A percentile compares a stretch with the other conserved stretches of the same genome.
These are phyloP conservation scores for Argynnis bischoffii DNA, from an alignment of 2,888 invertebrate species.

Conservation along the genomic window DNA sequence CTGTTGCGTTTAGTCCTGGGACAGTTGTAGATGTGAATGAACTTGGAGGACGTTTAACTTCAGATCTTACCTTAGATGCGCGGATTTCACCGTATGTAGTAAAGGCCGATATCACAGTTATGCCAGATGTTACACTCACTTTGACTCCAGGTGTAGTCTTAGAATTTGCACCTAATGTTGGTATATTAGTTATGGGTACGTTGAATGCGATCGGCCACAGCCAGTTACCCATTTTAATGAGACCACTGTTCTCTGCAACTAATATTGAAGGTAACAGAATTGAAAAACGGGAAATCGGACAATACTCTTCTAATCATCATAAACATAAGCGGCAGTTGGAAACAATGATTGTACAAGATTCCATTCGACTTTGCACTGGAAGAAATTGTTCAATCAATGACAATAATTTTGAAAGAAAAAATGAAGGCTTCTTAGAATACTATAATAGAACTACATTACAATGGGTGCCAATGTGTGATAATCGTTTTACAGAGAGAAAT, in stretches of 20 bases:
- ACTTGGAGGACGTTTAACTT: slow-evolving; percentile 89
- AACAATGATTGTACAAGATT: slow-evolving; percentile 80
- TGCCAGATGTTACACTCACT: slow-evolving; percentile 94
- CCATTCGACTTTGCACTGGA: slow-evolving; percentile 91
- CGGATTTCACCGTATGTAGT: slow-evolving; percentile 89
- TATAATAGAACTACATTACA: slow-evolving; percentile 97
- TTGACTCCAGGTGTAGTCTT: slow-evolving; percentile 94
- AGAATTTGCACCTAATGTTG: slow-evolving; percentile 97
- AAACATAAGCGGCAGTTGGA: slow-evolving; percentile 80
- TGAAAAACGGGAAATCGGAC: slow-evolving; percentile 65
- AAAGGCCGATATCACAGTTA: slow-evolving; percentile 95
- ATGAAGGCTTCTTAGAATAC: slow-evolving; percentile 96
- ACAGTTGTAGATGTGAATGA: slow-evolving; percentile 84
- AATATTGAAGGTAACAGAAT: slow-evolving; percentile 66
- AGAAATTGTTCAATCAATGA: slow-evolving; percentile 85
- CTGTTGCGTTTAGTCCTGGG: slow-evolving; percentile 84
- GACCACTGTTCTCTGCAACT: slow-evolving; percentile 75
- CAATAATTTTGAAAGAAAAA: slow-evolving; percentile 72
- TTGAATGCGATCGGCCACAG: slow-evolving; percentile 91
- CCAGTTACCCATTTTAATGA: slow-evolving; percentile 90
- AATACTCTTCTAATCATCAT: slow-evolving; percentile 59
- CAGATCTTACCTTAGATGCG: slow-evolving; percentile 84
- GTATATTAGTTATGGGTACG: slow-evolving; percentile 96
- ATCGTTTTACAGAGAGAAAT: slow-evolving; percentile 96
- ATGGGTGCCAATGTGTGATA: slow-evolving; percentile 98